Evolutionary conservation across 2,113 vertebrate species (phyloP), one percentile per base, ranked within the genome.

Genomic region (Ceyx margarethae): DNA sequence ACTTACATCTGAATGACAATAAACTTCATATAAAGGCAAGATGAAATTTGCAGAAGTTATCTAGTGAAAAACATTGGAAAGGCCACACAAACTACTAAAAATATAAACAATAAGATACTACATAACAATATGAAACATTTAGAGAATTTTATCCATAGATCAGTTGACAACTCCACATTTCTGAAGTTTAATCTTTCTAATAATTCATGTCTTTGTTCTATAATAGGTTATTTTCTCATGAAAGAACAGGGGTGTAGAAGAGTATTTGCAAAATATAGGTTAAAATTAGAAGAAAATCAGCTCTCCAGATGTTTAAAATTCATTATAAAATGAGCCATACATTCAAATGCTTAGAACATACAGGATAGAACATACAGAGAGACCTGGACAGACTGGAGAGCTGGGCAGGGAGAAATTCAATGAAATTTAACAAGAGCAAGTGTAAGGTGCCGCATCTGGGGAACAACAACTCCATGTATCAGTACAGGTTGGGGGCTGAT

Each of bases 1-100:
- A 93, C 88, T 93, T 95, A 94, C 93, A 96, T 74, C 87, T 97
- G 89, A 96, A 96, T 96, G 94, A 95, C 91, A 98, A 93, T 87
- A 86, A 97, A 97, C 82, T 82, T 69, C 46, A 60, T 67, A 95
- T 86, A 66, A 94, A 82, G 22, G 11, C 21, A 82, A 65, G 46
- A 13, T 40, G 19, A 92, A 83, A 76, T 37, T 54, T 92, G 71
- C 56, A 71, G 40, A 84, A 29, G 54, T 28, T 79, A 62, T 19
- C 85, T 56, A 48, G 68, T 86, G 50, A 79, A 96, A 81, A 88
- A 33, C 12, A 11, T 20, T 80, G 35, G 35, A 81, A 75, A 73
- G 22, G 13, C 29, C 33, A 68, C 0, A 5, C 7, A 46, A 31
- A 9, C 18, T 53, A 51, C 48, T 23, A 76, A 62, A 88, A 81